These are phyloP conservation scores for Hydrophis major DNA, from an alignment of 2,797 vertebrate species.

Conservation along the genomic window DNA sequence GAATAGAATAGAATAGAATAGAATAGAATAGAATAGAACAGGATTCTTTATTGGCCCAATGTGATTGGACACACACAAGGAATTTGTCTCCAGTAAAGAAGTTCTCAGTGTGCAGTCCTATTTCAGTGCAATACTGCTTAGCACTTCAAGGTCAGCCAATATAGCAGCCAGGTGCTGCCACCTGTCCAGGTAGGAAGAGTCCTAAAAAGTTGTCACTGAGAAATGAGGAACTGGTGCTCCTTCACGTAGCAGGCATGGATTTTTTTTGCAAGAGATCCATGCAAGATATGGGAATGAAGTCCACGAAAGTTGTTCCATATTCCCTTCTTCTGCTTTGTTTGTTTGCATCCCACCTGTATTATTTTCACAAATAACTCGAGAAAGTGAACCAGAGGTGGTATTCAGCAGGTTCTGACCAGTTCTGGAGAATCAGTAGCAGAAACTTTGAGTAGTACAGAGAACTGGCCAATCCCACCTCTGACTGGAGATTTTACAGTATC, in stretches of 20 bases:
- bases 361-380: neutral
- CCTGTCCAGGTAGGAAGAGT: neutral
- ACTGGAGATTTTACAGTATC: too few species aligned
- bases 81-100: too few species aligned
- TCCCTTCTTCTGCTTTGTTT: neutral
- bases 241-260: neutral
- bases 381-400: neutral
- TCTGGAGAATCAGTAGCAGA: too few species aligned
- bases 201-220: neutral
- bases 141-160: neutral
- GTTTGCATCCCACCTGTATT: neutral
- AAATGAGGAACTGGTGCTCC: neutral
- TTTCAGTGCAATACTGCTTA: neutral
- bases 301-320: neutral
- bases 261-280: neutral
- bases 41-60: too few species aligned
- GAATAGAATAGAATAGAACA: too few species aligned
- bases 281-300: neutral
- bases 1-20: too few species aligned
- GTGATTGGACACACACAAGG: too few species aligned
- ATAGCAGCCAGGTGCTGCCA: neutral
- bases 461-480: too few species aligned
- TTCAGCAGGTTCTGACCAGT: too few species aligned
- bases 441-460: too few species aligned
- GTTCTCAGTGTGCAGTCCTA: neutral